Percentiles rank a stretch among this genome's conserved stretches.
phyloP scores from a whole-genome alignment of 2,888 invertebrate species.

The Torymus tubicola region DNA sequence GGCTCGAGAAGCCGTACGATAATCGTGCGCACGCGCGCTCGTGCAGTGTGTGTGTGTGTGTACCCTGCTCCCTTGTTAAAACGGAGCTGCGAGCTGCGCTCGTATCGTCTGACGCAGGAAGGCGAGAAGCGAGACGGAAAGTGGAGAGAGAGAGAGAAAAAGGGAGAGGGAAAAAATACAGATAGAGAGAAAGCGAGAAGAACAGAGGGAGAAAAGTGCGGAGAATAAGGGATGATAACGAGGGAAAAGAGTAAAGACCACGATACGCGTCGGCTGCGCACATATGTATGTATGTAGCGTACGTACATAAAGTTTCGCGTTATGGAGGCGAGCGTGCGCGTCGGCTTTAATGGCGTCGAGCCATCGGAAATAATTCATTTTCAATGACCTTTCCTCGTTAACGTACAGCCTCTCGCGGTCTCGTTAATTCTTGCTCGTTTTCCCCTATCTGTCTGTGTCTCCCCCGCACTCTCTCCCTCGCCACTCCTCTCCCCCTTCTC shows the following conservation, averaged over 20 bases:
- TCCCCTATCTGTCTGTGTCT: background rate
- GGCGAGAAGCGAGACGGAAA: slow-evolving; percentile 7
- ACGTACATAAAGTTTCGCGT: slow-evolving; percentile 30
- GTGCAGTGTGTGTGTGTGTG: background rate
- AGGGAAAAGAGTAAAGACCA: slow-evolving; percentile 28
- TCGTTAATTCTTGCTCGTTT: slow-evolving; percentile 66
- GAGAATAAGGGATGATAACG: slow-evolving; percentile 37
- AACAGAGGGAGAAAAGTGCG: background rate
- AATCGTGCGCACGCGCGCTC: background rate
- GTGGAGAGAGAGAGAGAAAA: background rate
- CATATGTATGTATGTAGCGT: background rate
- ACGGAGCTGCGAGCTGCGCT: slow-evolving; percentile 1
- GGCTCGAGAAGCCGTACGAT: slow-evolving; percentile 33
- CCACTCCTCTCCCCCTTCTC: background rate
- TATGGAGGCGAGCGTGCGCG: background rate
- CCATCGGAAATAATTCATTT: slow-evolving; percentile 65
- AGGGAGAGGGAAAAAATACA: background rate
- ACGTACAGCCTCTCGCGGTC: slow-evolving; percentile 61
- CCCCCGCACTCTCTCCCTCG: background rate
- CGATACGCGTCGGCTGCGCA: background rate
- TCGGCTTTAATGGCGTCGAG: slow-evolving; percentile 39
- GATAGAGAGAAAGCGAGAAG: background rate
- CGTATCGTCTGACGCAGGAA: slow-evolving; percentile 52
- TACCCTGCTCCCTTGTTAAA: slow-evolving; percentile 30
- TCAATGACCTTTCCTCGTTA: slow-evolving; percentile 66